These are phyloP conservation scores for Leptinotarsa peninsularis DNA, from an alignment of 2,888 invertebrate genomes.

Conservation along the genomic window DNA sequence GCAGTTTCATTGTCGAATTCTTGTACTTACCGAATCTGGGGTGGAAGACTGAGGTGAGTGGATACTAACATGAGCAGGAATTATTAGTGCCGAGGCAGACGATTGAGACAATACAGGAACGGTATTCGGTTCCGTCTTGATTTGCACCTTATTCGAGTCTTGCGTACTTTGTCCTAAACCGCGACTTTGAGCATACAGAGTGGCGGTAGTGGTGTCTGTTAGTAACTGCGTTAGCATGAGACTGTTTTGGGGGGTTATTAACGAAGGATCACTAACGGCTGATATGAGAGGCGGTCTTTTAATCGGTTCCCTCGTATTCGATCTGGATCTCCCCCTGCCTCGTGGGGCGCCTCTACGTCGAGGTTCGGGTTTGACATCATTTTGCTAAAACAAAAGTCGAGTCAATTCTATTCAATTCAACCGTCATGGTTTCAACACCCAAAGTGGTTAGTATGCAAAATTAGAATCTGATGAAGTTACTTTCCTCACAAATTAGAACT, in stretches of 20 bases:
- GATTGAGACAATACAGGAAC: slow-evolving; percentile 69
- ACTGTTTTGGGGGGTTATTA: slow-evolving; percentile 71
- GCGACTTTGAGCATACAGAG: slow-evolving; percentile 49
- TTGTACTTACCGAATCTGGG: slow-evolving; percentile 56
- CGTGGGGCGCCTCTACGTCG: slow-evolving; percentile 54
- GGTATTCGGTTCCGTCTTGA: slow-evolving; percentile 60
- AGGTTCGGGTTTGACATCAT: slow-evolving; percentile 51
- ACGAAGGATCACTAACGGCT: slow-evolving; percentile 81
- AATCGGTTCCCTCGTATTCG: slow-evolving; percentile 69
- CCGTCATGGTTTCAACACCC: too few species aligned
- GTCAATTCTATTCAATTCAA: too few species aligned
- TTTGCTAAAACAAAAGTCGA: slow-evolving; percentile 39
- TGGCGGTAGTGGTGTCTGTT: slow-evolving; percentile 57
- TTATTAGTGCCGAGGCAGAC: slow-evolving; percentile 61
- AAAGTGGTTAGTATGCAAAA: too few species aligned
- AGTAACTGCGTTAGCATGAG: slow-evolving; percentile 87
- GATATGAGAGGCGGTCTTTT: slow-evolving; percentile 75
- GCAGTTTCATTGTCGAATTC: not conserved
- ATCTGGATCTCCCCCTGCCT: slow-evolving; percentile 68
- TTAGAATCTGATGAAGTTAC: too few species aligned
- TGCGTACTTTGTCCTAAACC: slow-evolving; percentile 38
- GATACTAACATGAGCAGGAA: slow-evolving; percentile 67
- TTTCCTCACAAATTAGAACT: too few species aligned
- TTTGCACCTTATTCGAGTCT: slow-evolving; percentile 49
- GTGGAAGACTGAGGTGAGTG: slow-evolving; percentile 63